Percentiles rank a stretch among this genome's conserved stretches.
Conservation (phyloP, 2,797 vertebrate genomes). For the Rallus crepitans region DNA sequence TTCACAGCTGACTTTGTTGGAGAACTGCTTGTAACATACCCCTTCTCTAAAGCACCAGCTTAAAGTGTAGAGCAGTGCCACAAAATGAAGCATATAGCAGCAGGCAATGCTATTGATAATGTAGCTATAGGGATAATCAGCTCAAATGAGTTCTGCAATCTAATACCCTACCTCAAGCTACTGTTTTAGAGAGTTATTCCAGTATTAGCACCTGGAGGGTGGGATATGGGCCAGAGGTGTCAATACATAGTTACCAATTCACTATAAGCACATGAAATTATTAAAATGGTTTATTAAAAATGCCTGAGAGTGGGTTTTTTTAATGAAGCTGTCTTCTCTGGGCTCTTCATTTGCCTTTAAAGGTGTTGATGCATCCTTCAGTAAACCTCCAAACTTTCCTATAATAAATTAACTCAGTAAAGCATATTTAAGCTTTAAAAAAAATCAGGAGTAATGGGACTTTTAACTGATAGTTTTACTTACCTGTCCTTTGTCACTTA, state of each 20-base stretch:
- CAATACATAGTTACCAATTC: neutral
- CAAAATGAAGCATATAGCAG: neutral
- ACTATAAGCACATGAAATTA: neutral
- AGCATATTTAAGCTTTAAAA: neutral
- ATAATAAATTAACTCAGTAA: neutral
- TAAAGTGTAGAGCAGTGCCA: neutral
- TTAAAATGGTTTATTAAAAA: neutral
- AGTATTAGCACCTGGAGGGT: neutral
- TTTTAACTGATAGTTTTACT: neutral
- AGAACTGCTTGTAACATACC: neutral
- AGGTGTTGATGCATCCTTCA: neutral
- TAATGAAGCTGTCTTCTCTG: neutral
- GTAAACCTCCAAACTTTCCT: neutral
- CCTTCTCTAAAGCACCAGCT: neutral
- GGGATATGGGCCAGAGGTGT: neutral
- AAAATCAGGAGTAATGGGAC: neutral
- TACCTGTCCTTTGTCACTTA: neutral
- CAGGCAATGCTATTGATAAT: fast-evolving
- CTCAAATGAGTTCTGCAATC: neutral
- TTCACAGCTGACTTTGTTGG: neutral
- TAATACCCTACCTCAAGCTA: neutral
- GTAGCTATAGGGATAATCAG: neutral
- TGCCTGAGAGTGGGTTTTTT: neutral
- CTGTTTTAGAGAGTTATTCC: neutral
- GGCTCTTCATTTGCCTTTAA: neutral